These are phyloP conservation scores for Altica lythri DNA, from an alignment of 2,888 invertebrate genomes.

Conservation along the genomic window DNA sequence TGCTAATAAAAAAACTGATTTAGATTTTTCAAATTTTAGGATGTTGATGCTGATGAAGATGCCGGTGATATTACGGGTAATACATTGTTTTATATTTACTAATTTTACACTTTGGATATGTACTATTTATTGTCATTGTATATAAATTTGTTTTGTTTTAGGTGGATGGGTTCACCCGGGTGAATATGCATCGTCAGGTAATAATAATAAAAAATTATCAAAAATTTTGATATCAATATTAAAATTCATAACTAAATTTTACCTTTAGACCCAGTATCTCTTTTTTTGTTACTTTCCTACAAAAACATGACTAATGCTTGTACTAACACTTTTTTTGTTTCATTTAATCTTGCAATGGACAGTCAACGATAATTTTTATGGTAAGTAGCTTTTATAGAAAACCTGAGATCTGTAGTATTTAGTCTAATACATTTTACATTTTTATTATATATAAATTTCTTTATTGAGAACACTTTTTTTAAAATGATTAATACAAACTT, in stretches of 20 bases:
- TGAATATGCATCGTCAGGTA: constrained; percentile 98
- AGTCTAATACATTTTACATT: no score
- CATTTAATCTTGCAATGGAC: constrained; percentile 48
- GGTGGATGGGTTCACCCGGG: constrained; percentile 98
- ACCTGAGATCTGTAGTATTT: no score
- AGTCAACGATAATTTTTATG: constrained; percentile 99
- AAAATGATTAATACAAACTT: no score
- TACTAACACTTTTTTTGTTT: constrained; percentile 36
- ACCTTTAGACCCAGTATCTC: not conserved
- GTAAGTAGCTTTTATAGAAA: no score
- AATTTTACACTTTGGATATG: not conserved
- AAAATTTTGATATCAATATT: not conserved
- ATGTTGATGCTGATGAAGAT: constrained; percentile 84
- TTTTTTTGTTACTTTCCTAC: constrained; percentile 1
- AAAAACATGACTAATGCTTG: constrained; percentile 22
- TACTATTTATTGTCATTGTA: not conserved
- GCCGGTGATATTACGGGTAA: constrained; percentile 93
- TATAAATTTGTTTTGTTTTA: constrained; percentile 51
- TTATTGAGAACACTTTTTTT: no score
- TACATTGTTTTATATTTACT: not conserved
- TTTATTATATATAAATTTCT: no score
- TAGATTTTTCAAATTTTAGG: constrained; percentile 59
- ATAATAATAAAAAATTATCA: constrained; percentile 40
- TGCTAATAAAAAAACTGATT: not conserved
- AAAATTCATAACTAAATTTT: not conserved